Evolutionary conservation across 2,797 vertebrate species (phyloP), one percentile per base, ranked within the genome.

Genomic region (Siniperca scherzeri): DNA sequence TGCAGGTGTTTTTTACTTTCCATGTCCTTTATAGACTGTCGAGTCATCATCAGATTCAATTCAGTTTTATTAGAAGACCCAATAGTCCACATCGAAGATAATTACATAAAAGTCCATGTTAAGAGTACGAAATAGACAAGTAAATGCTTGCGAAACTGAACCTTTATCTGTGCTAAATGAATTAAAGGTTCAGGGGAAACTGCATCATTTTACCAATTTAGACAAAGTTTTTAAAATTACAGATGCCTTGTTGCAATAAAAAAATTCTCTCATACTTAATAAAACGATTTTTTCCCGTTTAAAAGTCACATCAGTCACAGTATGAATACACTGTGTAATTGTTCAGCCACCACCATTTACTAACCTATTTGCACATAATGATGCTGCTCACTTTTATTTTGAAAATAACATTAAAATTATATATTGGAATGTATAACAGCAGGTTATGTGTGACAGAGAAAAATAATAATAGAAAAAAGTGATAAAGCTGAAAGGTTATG

Each of bases 361-460:
- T 42, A 7, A 67, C 21, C 6, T 2, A 22, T 40, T 38, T 9
- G 2, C 14, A 27, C 13, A 59, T 14, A 13, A 56, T 62, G 1
- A 36, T 64, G 56, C n/a, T 68, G 25, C 65, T 30, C 4, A n/a
- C 13, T 64, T 64, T 77, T 60, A 55, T 70, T 70, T 74, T 66
- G 33, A 77, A 80, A 77, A 12, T 44, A 0, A 5, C 3, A 16
- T 42, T 36, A 52, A 40, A 69, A 69, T 6, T 2, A 62, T 16
- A 62, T 36, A 36, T 22, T 21, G 10, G 11, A 5, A 7, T 68
- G 10, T 78, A 25, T 27, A 21, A 25, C 13, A 67, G 52, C 40
- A 59, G 59, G 19, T 44, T 50, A 7, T 57, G 2, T 66, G 6
- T 22, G 11, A 69, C 0, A 8, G 7, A 44, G 57, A 50, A 6